phyloP scores from a whole-genome alignment of 2,888 invertebrate species.

The Penaeus monodon region DNA sequence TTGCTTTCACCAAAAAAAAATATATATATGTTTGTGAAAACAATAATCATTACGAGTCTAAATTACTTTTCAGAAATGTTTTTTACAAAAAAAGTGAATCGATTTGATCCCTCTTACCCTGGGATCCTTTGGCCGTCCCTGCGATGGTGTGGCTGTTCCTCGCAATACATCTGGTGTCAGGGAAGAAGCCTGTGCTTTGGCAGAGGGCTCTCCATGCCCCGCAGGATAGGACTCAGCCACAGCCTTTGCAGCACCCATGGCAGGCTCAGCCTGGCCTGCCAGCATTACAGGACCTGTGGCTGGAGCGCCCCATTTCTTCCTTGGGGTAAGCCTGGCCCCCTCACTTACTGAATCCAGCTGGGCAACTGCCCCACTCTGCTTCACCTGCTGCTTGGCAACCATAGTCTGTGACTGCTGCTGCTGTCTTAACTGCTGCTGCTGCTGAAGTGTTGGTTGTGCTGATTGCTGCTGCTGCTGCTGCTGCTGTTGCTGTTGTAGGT shows the following conservation, averaged over 20 bases:
- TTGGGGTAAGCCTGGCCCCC: conserved; percentile 33
- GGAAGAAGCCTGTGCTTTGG: not conserved
- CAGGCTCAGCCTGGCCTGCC: conserved; percentile 46
- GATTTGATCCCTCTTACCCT: conserved; percentile 26
- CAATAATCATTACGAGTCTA: too few relatives aligned
- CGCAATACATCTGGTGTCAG: conserved; percentile 55
- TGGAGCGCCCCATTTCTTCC: conserved; percentile 57
- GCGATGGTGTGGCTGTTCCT: conserved; percentile 26
- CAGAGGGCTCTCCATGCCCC: not conserved
- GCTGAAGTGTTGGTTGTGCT: conserved; percentile 13
- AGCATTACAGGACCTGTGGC: conserved; percentile 11
- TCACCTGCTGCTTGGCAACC: conserved; percentile 8
- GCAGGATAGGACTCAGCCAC: conserved; percentile 2
- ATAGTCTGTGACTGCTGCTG: conserved; percentile 30
- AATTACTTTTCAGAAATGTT: too few relatives aligned
- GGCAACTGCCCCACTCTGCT: conserved; percentile 28
- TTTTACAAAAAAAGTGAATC: not conserved
- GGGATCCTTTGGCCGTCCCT: conserved; percentile 41
- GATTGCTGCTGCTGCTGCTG: conserved; percentile 39
- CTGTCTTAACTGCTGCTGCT: conserved; percentile 26
- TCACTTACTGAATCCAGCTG: not conserved
- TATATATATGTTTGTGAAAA: not conserved
- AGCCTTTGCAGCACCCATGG: not conserved
- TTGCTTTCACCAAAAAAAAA: not conserved
- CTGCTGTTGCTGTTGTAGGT: conserved; percentile 16